Evolutionary conservation across 1,140 invertebrate species (phyloP).

Genomic region (Meteorus sp.): DNA sequence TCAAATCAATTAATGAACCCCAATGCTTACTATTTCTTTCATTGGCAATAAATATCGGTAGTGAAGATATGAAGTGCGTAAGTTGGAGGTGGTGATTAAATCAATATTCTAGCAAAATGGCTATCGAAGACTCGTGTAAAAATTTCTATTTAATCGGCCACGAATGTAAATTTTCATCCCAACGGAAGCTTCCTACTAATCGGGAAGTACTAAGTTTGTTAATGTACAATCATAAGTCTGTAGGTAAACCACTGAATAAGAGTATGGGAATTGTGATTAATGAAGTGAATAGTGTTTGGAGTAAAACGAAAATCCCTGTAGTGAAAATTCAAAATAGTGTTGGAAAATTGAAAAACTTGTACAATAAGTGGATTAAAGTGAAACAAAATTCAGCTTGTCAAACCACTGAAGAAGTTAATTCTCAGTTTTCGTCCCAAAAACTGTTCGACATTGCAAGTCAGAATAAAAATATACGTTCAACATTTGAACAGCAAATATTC

Average conservation of each 20-base stretch:
- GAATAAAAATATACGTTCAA: conserved; percentile 9
- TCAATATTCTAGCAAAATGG: conserved; percentile 6
- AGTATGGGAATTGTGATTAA: conserved; percentile 15
- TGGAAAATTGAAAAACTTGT: conserved; percentile 11
- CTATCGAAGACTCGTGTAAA: neutral
- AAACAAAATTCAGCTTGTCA: conserved; percentile 12
- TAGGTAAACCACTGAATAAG: conserved; percentile 11
- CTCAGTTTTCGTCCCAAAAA: conserved; percentile 6
- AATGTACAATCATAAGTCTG: conserved; percentile 13
- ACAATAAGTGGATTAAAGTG: neutral
- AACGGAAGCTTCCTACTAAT: conserved; percentile 11
- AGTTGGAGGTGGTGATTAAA: conserved; percentile 1
- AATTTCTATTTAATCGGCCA: conserved; percentile 10
- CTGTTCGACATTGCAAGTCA: conserved; percentile 9
- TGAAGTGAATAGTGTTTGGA: conserved; percentile 19
- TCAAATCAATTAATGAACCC: neutral
- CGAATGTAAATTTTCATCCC: conserved; percentile 7
- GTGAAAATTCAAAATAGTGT: conserved; percentile 5
- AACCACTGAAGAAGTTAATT: conserved; percentile 4
- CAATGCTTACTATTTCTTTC: neutral
- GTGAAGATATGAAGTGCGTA: neutral
- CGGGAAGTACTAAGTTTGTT: conserved; percentile 15
- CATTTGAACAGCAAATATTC: conserved; percentile 8
- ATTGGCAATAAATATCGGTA: conserved; percentile 6
- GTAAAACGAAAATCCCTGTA: conserved; percentile 1